Evolutionary conservation across 2,113 vertebrate genomes (phyloP).

Genomic region (Actenoides hombroni): DNA sequence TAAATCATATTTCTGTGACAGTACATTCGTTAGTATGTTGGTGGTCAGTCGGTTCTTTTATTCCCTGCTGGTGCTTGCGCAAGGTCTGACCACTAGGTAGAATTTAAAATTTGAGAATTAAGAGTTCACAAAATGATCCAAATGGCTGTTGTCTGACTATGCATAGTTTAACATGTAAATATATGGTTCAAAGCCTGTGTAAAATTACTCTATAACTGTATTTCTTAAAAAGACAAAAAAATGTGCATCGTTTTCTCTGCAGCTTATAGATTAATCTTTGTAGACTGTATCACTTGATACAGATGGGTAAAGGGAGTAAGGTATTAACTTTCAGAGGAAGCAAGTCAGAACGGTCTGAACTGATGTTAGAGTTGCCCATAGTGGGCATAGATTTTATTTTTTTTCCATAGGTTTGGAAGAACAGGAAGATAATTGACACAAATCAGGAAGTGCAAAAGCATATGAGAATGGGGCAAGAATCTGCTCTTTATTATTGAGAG

Average conservation of each 20-base stretch:
- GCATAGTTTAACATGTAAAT: neutral
- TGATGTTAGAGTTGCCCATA: neutral
- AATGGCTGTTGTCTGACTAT: neutral
- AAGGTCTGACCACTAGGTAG: neutral
- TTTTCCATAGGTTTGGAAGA: neutral
- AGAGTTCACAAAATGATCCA: neutral
- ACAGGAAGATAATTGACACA: neutral
- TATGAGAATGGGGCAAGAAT: neutral
- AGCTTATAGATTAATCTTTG: accelerated
- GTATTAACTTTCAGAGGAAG: neutral
- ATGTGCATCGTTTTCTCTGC: neutral
- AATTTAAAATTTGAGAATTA: neutral
- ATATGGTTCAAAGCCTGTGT: neutral
- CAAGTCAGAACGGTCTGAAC: neutral
- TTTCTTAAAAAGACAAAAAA: neutral
- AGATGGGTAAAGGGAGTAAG: neutral
- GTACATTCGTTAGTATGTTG: neutral
- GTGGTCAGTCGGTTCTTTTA: neutral
- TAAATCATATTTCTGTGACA: neutral
- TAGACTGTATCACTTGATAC: neutral
- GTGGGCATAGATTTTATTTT: neutral
- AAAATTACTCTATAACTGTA: neutral
- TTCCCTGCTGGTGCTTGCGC: neutral
- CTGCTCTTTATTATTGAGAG: neutral
- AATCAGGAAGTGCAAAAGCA: neutral